Evolutionary conservation across 2,888 invertebrate genomes (phyloP).

Genomic region (Congeria kusceri): DNA sequence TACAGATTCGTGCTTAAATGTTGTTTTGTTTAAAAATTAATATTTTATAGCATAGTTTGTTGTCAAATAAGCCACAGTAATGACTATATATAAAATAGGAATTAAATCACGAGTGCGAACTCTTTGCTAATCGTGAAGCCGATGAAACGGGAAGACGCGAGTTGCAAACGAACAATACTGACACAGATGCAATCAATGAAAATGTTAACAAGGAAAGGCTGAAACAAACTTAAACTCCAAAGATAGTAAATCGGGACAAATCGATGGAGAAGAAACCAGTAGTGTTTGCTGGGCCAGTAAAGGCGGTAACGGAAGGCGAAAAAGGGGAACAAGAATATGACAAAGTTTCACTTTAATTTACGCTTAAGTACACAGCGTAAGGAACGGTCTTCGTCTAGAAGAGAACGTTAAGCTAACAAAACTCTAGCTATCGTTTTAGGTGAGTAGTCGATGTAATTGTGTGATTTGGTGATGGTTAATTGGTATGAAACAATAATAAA

Average conservation of each 20-base stretch:
- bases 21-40: too few species aligned
- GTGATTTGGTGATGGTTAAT: too few species aligned
- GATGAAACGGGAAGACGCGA: constrained; percentile 66
- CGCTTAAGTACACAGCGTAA: constrained; percentile 93
- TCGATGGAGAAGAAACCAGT: constrained; percentile 53
- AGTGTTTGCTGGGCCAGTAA: constrained; percentile 52
- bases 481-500: too few species aligned
- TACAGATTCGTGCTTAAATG: too few species aligned
- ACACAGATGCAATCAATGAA: not conserved
- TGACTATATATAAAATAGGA: too few species aligned
- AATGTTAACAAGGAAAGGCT: constrained; percentile 17
- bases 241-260: constrained; percentile 28
- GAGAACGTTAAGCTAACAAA: constrained; percentile 98
- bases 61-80: too few species aligned
- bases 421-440: constrained; percentile 99
- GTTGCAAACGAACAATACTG: constrained; percentile 20
- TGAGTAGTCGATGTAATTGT: constrained; percentile 84
- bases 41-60: too few species aligned
- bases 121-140: constrained; percentile 94
- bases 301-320: constrained; percentile 56
- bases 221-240: constrained; percentile 46
- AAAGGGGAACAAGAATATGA: constrained; percentile 81
- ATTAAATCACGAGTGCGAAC: constrained; percentile 96
- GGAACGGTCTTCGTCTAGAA: constrained; percentile 80
- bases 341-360: constrained; percentile 84